Evolutionary conservation across 2,888 invertebrate species (phyloP), one percentile per base, ranked within the genome.

Genomic region (Clanis bilineata): DNA sequence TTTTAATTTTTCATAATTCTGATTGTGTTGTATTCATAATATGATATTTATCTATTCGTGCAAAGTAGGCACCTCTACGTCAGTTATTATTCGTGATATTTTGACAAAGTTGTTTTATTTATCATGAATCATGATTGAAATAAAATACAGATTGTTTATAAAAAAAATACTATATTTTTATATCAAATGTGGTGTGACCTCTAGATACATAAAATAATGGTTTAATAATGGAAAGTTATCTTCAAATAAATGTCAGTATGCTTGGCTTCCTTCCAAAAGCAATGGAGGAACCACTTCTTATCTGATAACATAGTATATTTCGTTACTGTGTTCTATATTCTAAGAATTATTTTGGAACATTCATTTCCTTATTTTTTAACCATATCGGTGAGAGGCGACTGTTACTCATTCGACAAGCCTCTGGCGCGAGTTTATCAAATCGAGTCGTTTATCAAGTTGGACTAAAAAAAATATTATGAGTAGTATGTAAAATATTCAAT

Each of bases 231-330:
- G 44, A 12, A 22, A 44, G 23, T n/a, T 28, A 25, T 47, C 41
- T 41, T 41, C 41, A 18, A 15, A 18, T 47, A 18, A 15, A 18
- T 47, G 47, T 25, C 18, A 15, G 32, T 18, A 15, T 25, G 25
- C n/a, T 51, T 51, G 51, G 51, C 51, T 28, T 28, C 25, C 10
- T 10, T 32, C 51, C 51, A 51, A 51, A 51, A 51, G 15, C 51
- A 51, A 18, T 3, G 18, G 28, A 9, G 25, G 22, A 51, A 9
- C 28, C 28, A 15, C 28, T 51, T 18, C 6, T 5, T 41, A 41
- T 41, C 41, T 18, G 18, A 18, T 41, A 41, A 18, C 18, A 18
- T 1, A 47, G 25, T 25, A 25, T n/a, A n/a, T n/a, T 22, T 44
- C 22, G 36, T 12, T 36, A 36, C 3, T n/a, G 39, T 15, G 10